Conservation (phyloP, 2,888 invertebrate genomes). For the Sinotaia quadrata region DNA sequence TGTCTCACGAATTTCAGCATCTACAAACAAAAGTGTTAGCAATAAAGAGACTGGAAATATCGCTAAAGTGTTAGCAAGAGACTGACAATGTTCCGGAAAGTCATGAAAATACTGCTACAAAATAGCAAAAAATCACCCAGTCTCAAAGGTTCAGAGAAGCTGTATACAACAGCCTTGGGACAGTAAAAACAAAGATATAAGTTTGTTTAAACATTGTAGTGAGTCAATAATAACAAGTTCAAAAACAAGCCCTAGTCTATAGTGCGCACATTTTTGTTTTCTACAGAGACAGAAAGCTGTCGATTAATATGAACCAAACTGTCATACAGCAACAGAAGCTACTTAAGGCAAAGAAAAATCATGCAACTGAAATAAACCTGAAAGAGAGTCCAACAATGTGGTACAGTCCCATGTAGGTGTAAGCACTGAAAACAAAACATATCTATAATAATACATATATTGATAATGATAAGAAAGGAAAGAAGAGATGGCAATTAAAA, state of each 20-base stretch:
- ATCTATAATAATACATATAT: neutral
- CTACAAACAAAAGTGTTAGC: slow-evolving; percentile 47
- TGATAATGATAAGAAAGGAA: slow-evolving; percentile 6
- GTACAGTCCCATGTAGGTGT: slow-evolving; percentile 15
- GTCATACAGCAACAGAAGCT: slow-evolving; percentile 32
- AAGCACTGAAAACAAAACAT: slow-evolving; percentile 9
- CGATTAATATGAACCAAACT: slow-evolving; percentile 19
- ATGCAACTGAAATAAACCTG: slow-evolving; percentile 35
- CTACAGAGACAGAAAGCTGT: neutral
- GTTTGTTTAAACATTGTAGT: too few relatives aligned
- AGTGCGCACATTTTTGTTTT: neutral
- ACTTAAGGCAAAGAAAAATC: slow-evolving; percentile 30
- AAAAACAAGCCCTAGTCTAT: too few relatives aligned
- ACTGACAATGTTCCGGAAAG: too few relatives aligned
- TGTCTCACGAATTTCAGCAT: slow-evolving; percentile 53
- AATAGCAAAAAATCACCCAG: too few relatives aligned
- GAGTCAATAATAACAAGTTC: too few relatives aligned
- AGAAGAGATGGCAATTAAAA: slow-evolving; percentile 21
- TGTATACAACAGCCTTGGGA: too few relatives aligned
- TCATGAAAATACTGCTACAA: too few relatives aligned
- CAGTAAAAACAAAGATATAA: too few relatives aligned
- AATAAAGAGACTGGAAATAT: neutral
- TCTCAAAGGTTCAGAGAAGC: too few relatives aligned
- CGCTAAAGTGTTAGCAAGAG: too few relatives aligned
- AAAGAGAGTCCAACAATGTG: slow-evolving; percentile 15